Conservation (phyloP, 1,140 invertebrate species). For the Octopus bimaculoides region DNA sequence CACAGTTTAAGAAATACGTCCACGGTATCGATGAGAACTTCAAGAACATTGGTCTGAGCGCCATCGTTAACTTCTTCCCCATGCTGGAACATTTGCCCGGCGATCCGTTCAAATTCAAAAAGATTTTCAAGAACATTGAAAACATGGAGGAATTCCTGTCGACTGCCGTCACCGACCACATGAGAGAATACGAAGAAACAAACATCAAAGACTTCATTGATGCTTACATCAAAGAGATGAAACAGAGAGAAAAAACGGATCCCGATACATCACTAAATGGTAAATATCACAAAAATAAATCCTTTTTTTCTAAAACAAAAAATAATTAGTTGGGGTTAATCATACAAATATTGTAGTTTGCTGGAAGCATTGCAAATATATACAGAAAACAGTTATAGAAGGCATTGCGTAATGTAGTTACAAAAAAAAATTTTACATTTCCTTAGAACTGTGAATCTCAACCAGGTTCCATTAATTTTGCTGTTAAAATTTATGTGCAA, state of each 20-base stretch:
- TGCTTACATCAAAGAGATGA: constrained; percentile 33
- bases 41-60: constrained; percentile 24
- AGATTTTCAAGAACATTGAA: constrained; percentile 26
- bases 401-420: too few relatives aligned
- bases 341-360: too few relatives aligned
- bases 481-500: too few relatives aligned
- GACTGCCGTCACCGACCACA: constrained; percentile 16
- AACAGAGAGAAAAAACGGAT: constrained; percentile 17
- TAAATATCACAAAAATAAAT: background rate
- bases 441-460: too few relatives aligned
- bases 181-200: constrained; percentile 29
- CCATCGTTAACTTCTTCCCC: constrained; percentile 35
- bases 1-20: constrained; percentile 21
- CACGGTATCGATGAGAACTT: constrained; percentile 28
- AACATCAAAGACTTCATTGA: constrained; percentile 43
- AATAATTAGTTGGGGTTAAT: too few relatives aligned
- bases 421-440: too few relatives aligned
- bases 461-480: too few relatives aligned
- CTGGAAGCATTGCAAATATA: too few relatives aligned
- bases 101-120: constrained; percentile 28
- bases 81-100: constrained; percentile 28
- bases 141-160: constrained; percentile 23
- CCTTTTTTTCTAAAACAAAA: too few relatives aligned
- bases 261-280: constrained; percentile 20
- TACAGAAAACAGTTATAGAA: too few relatives aligned